These are phyloP conservation scores for Carcharodon carcharias DNA, from an alignment of 2,797 vertebrate species.

Conservation along the genomic window DNA sequence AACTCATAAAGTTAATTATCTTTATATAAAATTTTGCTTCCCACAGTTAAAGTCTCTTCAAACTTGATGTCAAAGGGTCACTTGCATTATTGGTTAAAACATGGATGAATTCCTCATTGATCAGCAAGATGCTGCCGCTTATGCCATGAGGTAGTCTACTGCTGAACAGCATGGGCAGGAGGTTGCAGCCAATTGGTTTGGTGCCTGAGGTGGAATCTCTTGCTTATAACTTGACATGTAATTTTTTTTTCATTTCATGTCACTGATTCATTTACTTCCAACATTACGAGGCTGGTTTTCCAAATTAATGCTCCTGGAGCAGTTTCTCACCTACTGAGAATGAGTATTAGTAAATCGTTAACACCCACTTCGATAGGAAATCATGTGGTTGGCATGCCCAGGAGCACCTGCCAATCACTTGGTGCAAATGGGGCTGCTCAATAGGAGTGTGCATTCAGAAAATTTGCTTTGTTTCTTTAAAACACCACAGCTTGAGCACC, in stretches of 20 bases:
- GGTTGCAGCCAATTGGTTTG: neutral
- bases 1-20: neutral
- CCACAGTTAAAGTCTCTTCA: neutral
- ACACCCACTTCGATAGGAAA: neutral
- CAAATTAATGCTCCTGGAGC: neutral
- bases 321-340: neutral
- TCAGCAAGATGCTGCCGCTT: neutral
- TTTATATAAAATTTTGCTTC: neutral
- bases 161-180: neutral
- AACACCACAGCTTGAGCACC: neutral
- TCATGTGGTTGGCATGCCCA: neutral
- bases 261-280: neutral
- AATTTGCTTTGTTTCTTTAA: neutral
- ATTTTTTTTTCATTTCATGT: neutral
- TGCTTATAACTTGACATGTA: neutral
- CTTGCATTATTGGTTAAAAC: neutral
- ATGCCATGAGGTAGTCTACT: neutral
- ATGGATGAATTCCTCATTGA: slow-evolving; percentile 10
- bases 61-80: neutral
- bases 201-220: neutral
- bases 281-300: neutral
- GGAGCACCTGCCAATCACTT: neutral
- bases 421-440: neutral
- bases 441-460: neutral
- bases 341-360: neutral